Conservation (phyloP, 1,140 invertebrate genomes). For the Penaeus vannamei region DNA sequence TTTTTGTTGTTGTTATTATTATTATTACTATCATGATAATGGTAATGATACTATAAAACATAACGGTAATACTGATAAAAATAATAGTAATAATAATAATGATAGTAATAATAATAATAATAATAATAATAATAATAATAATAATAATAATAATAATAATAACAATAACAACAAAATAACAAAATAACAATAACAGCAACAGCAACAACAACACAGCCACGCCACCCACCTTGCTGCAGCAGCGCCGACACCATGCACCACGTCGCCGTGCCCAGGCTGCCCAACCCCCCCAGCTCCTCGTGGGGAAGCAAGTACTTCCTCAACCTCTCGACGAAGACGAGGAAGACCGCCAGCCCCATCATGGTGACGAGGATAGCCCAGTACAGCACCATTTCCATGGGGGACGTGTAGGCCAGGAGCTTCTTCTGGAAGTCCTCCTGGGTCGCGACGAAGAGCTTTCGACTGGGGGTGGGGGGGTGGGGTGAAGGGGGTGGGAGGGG, state of each 20-base stretch:
- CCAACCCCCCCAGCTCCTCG: not conserved
- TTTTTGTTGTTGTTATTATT: too few species aligned
- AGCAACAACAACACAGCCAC: not conserved
- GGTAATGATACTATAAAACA: too few species aligned
- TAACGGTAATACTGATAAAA: too few species aligned
- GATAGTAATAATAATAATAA: too few species aligned
- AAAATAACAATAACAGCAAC: too few species aligned
- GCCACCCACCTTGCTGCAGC: conserved; percentile 48
- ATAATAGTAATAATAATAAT: too few species aligned
- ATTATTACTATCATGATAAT: too few species aligned
- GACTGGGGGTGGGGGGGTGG: not conserved
- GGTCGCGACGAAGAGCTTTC: conserved; percentile 54
- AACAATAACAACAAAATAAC: too few species aligned
- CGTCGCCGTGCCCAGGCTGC: not conserved
- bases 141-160: too few species aligned
- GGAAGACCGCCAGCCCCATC: not conserved
- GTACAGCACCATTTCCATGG: conserved; percentile 55
- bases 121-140: too few species aligned
- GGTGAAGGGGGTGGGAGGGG: not conserved
- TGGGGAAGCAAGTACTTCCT: not conserved
- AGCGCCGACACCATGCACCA: conserved; percentile 53
- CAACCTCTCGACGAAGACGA: not conserved
- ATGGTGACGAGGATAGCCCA: conserved; percentile 10
- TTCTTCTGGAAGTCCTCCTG: conserved; percentile 50
- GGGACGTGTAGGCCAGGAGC: conserved; percentile 48